phyloP scores from a whole-genome alignment of 1,140 invertebrate species.

The Euglossa dilemma region DNA sequence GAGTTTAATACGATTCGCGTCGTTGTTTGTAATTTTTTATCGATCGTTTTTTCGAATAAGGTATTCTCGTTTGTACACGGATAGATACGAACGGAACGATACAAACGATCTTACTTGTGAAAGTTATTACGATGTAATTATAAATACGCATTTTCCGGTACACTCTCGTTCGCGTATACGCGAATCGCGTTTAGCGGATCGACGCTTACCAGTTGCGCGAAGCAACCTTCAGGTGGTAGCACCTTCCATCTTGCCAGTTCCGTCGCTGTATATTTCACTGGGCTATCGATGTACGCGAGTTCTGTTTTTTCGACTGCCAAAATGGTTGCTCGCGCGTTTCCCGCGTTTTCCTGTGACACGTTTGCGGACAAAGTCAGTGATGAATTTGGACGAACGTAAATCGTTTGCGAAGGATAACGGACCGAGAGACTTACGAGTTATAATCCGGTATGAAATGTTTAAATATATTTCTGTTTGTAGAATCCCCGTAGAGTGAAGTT shows the following conservation, averaged over 20 bases:
- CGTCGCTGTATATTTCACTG: not conserved
- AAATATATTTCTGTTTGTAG: not conserved
- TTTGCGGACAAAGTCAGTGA: not conserved
- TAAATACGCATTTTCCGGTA: no score
- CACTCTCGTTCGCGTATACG: not conserved
- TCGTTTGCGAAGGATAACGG: not conserved
- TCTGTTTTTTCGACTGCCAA: not conserved
- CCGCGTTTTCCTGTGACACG: not conserved
- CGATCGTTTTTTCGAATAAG: not conserved
- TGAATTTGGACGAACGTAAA: not conserved
- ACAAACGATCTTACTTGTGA: not conserved
- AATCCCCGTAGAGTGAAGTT: not conserved
- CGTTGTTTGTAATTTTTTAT: not conserved
- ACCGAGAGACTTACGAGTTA: not conserved
- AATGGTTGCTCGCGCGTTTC: not conserved
- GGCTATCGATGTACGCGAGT: not conserved
- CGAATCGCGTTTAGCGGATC: not conserved
- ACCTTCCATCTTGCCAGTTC: not conserved
- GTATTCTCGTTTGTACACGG: not conserved
- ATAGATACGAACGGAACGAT: not conserved
- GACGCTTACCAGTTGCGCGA: not conserved
- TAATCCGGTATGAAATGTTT: not conserved
- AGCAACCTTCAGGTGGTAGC: constrained; percentile 24
- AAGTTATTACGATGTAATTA: not conserved
- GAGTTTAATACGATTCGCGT: not conserved